Evolutionary conservation across 2,113 vertebrate species (phyloP).

Genomic region (Chaenocephalus aceratus): DNA sequence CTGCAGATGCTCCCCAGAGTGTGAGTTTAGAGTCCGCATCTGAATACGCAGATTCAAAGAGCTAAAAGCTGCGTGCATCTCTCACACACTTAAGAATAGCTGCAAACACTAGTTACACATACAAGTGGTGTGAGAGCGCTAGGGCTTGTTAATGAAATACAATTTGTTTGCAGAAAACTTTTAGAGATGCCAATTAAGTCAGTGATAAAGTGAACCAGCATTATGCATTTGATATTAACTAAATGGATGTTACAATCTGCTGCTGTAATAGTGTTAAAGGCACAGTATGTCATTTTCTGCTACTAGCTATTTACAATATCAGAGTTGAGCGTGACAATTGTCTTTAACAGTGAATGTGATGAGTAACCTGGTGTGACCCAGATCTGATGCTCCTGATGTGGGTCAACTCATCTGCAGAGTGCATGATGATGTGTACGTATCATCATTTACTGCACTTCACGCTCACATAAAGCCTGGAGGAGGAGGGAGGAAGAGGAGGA

Average conservation of each 20-base stretch:
- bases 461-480: slow-evolving; percentile 31
- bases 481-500: background rate
- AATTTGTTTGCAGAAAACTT: background rate
- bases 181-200: no score
- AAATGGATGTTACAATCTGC: background rate
- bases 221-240: no score
- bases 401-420: slow-evolving; percentile 11
- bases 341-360: background rate
- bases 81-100: background rate
- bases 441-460: slow-evolving; percentile 44
- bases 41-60: background rate
- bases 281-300: no score
- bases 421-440: background rate
- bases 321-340: no score
- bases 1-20: background rate
- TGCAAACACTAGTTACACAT: background rate
- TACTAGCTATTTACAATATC: no score
- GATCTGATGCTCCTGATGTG: slow-evolving; percentile 11
- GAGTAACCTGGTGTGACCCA: slow-evolving; percentile 8
- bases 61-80: background rate
- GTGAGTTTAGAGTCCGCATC: background rate
- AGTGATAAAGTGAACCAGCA: no score
- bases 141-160: background rate
- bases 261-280: background rate
- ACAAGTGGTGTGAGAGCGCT: background rate